These are phyloP conservation scores for Vannuccia rotundouncinata DNA, from an alignment of 2,888 invertebrate genomes.

Conservation along the genomic window DNA sequence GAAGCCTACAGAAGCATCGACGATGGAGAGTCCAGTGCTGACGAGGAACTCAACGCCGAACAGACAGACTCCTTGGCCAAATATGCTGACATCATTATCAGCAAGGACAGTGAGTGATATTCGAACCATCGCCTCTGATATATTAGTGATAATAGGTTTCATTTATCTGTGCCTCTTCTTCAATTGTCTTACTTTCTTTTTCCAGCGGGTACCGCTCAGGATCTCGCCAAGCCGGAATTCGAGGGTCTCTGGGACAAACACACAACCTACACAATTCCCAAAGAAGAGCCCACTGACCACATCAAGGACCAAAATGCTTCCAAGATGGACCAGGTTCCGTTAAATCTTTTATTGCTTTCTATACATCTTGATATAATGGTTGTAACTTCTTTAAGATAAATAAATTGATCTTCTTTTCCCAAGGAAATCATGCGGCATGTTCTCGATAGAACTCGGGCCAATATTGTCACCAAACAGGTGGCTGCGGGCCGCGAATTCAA, in stretches of 20 bases:
- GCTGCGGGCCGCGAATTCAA: conserved; percentile 53
- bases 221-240: conserved; percentile 53
- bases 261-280: conserved; percentile 50
- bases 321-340: conserved; percentile 55
- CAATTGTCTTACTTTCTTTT: too few relatives aligned
- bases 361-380: too few relatives aligned
- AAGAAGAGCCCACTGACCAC: conserved; percentile 43
- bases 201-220: conserved; percentile 33
- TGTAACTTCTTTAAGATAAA: too few relatives aligned
- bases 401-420: too few relatives aligned
- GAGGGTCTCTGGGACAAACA: conserved; percentile 54
- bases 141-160: too few relatives aligned
- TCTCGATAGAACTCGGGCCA: conserved; percentile 49
- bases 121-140: too few relatives aligned
- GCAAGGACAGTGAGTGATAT: neutral
- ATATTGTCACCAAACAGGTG: conserved; percentile 53
- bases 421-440: conserved; percentile 51
- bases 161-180: too few relatives aligned
- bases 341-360: too few relatives aligned
- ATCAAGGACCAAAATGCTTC: conserved; percentile 47
- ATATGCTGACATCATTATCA: neutral
- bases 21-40: neutral
- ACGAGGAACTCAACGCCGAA: neutral
- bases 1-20: neutral
- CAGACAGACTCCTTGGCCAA: neutral